Conservation (phyloP, 2,797 vertebrate genomes). For the Scleropages formosus region DNA sequence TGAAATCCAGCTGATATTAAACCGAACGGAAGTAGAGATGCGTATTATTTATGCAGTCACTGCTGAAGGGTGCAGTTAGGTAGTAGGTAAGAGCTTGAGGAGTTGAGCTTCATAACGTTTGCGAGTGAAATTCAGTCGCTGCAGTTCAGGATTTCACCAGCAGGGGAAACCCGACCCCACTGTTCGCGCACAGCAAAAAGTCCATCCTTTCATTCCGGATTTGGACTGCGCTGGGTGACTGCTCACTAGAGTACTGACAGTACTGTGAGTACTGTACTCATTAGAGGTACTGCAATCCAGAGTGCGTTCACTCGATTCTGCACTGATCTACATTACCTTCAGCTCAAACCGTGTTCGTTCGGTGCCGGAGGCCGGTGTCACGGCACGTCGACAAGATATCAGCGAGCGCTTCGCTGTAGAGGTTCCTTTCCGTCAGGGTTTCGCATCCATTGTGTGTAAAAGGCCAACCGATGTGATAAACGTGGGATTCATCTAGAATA, state of each 20-base stretch:
- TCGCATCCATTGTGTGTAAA: too few relatives aligned
- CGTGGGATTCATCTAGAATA: too few relatives aligned
- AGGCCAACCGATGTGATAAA: too few relatives aligned
- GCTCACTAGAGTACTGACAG: too few relatives aligned
- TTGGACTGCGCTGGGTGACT: too few relatives aligned
- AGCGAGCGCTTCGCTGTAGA: too few relatives aligned
- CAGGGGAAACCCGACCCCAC: conserved; percentile 67
- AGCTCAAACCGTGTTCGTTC: too few relatives aligned
- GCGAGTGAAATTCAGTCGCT: background rate
- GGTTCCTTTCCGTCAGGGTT: too few relatives aligned
- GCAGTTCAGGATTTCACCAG: conserved; percentile 55
- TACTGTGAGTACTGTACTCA: background rate
- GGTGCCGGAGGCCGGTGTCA: too few relatives aligned
- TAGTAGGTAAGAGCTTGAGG: background rate
- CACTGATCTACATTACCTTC: background rate
- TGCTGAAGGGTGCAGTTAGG: background rate
- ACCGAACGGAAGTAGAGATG: background rate
- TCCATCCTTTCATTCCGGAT: background rate
- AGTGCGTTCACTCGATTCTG: conserved; percentile 20
- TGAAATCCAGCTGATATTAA: background rate
- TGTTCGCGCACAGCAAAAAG: background rate
- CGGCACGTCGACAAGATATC: too few relatives aligned
- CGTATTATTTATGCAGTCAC: background rate
- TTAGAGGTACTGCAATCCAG: background rate
- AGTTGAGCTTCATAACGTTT: background rate